Evolutionary conservation across 2,797 vertebrate species (phyloP).

Genomic region (Lagorchestes hirsutus): DNA sequence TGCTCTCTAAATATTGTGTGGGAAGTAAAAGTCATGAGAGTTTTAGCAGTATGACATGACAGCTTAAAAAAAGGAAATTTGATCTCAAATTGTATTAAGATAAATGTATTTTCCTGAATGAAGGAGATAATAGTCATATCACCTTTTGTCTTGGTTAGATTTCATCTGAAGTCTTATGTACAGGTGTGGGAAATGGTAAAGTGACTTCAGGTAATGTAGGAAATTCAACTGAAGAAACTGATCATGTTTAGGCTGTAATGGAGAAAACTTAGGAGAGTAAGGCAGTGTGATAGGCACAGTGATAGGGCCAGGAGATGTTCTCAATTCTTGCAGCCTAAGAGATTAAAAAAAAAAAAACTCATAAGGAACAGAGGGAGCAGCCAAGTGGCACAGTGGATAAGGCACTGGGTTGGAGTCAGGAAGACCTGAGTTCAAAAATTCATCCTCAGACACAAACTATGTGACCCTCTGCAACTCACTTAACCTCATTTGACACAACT

Average conservation of each 20-base stretch:
- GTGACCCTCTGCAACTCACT: not conserved
- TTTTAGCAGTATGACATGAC: not conserved
- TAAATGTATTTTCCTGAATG: not conserved
- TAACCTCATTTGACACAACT: not conserved
- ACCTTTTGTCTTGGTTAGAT: not conserved
- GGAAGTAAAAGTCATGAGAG: not conserved
- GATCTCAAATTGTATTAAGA: not conserved
- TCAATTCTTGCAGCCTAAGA: not conserved
- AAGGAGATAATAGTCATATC: not conserved
- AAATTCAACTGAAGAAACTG: not conserved
- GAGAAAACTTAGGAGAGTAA: not conserved
- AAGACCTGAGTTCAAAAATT: not conserved
- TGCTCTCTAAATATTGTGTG: constrained; percentile 38
- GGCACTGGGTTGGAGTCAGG: not conserved
- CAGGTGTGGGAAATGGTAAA: not conserved
- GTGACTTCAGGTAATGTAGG: not conserved
- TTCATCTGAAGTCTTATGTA: not conserved
- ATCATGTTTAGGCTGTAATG: not conserved
- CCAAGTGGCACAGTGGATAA: not conserved
- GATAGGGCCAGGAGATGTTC: not conserved
- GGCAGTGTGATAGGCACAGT: not conserved
- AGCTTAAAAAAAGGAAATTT: not conserved
- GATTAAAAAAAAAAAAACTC: not conserved
- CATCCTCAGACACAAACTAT: not conserved
- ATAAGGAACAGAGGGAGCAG: not conserved